Evolutionary conservation across 2,113 vertebrate genomes (phyloP).

Genomic region (Machaerirhynchus nigripectus): DNA sequence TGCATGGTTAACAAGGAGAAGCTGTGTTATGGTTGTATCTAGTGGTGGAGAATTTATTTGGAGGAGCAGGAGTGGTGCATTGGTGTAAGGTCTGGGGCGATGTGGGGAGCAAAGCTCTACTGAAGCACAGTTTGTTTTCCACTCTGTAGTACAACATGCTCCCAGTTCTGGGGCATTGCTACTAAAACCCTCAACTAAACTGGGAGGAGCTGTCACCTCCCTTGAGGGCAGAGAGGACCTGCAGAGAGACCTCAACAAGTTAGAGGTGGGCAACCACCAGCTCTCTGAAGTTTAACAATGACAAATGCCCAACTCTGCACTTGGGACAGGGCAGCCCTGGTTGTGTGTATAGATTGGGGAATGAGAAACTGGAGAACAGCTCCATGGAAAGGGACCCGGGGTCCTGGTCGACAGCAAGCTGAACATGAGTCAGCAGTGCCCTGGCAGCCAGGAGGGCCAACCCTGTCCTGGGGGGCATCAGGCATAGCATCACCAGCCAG

Average conservation of each 20-base stretch:
- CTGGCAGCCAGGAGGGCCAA: neutral
- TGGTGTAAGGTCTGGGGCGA: neutral
- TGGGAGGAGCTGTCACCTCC: neutral
- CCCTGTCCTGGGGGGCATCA: fast-evolving
- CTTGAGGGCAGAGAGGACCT: neutral
- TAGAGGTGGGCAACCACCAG: neutral
- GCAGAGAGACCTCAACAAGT: neutral
- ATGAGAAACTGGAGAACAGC: neutral
- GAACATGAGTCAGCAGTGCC: neutral
- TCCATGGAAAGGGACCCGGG: neutral
- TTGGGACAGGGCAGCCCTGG: neutral
- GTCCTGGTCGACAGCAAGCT: fast-evolving
- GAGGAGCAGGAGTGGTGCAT: neutral
- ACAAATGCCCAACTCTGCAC: neutral
- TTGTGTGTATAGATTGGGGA: neutral
- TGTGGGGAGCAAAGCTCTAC: neutral
- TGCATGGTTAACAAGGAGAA: neutral
- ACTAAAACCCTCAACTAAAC: neutral
- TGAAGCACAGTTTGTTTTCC: neutral
- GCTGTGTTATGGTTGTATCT: neutral
- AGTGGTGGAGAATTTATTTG: neutral
- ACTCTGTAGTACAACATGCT: neutral
- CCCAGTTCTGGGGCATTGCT: neutral
- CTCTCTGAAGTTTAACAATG: neutral
- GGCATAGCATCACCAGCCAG: fast-evolving